Evolutionary conservation across 2,113 vertebrate genomes (phyloP).

Genomic region (Mastomys natalensis): DNA sequence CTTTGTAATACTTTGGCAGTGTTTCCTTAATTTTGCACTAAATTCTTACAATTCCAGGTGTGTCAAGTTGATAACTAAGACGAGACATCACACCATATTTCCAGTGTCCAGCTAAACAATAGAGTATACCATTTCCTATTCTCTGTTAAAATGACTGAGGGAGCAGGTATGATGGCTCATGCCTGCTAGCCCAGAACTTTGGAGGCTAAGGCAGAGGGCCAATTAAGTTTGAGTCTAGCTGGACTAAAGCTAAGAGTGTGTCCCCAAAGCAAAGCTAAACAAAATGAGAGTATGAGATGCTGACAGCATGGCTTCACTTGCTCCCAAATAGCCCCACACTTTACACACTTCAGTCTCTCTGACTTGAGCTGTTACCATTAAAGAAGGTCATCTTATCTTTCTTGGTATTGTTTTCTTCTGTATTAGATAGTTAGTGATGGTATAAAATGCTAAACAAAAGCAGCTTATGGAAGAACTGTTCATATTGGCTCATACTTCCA

Average conservation of each 20-base stretch:
- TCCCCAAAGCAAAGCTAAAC: neutral
- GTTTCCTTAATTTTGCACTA: neutral
- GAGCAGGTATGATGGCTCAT: neutral
- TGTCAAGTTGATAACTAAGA: neutral
- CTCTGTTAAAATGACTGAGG: neutral
- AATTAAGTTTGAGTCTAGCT: neutral
- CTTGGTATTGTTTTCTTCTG: neutral
- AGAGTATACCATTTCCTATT: neutral
- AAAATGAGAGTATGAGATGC: neutral
- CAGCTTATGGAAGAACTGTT: neutral
- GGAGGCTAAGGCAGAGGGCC: neutral
- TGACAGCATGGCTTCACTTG: neutral
- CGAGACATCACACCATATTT: neutral
- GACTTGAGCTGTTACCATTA: conserved; percentile 34
- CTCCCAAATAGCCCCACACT: neutral
- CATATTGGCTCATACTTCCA: neutral
- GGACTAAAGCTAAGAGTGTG: neutral
- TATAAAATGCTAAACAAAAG: neutral
- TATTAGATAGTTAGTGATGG: neutral
- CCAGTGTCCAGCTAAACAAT: neutral
- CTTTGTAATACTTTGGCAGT: neutral
- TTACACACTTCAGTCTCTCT: neutral
- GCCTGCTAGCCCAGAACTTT: neutral
- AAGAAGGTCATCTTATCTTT: conserved; percentile 33
- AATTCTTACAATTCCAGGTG: neutral